Percentiles rank a stretch among this genome's conserved stretches.
Evolutionary conservation across 2,888 invertebrate species (phyloP).

Genomic region (Nomada fucata): DNA sequence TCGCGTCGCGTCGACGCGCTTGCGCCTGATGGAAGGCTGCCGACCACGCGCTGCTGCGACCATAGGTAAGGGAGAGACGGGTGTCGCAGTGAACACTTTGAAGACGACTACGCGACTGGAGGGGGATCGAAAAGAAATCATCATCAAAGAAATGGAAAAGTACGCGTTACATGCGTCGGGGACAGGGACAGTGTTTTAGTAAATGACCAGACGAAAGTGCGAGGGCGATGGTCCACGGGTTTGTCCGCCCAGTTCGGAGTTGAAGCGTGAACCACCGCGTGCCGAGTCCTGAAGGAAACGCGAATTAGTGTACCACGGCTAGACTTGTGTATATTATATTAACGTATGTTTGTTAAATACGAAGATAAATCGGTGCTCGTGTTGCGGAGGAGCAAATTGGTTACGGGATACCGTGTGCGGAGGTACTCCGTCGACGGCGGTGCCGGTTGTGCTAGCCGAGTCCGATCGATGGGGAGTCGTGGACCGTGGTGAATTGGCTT

Average conservation of each 20-base stretch:
- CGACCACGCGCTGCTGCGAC: constrained; percentile 41
- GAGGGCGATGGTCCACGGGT: neutral
- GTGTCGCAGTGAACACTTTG: neutral
- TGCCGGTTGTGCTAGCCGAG: neutral
- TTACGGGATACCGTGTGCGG: neutral
- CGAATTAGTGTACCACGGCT: neutral
- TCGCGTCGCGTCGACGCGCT: constrained; percentile 42
- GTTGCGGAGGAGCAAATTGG: neutral
- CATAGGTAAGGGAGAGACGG: constrained; percentile 3
- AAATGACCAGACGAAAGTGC: neutral
- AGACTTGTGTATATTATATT: neutral
- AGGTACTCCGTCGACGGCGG: neutral
- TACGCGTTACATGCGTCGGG: neutral
- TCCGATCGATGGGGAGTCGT: constrained; percentile 20
- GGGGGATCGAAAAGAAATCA: neutral
- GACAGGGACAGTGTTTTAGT: neutral
- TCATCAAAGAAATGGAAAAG: neutral
- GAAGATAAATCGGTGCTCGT: neutral
- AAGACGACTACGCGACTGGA: constrained; percentile 1
- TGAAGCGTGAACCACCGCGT: neutral
- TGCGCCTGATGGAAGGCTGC: constrained; percentile 30
- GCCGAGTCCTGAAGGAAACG: neutral
- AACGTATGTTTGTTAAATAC: neutral
- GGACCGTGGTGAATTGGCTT: constrained; percentile 11
- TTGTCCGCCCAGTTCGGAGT: neutral